These are phyloP conservation scores for Nerophis ophidion DNA, from an alignment of 2,113 vertebrate species.

Conservation along the genomic window DNA sequence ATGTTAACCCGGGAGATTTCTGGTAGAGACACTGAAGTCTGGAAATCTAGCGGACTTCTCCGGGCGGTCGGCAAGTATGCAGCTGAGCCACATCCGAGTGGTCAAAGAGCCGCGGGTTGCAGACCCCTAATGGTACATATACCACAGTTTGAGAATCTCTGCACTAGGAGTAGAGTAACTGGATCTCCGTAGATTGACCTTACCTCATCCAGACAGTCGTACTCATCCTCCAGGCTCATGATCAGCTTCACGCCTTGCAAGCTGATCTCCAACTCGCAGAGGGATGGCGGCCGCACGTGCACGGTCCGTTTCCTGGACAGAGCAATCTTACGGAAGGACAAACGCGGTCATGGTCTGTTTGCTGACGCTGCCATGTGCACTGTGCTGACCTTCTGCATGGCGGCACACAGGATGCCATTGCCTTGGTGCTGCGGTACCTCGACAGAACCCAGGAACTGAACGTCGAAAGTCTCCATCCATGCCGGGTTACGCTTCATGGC, in stretches of 20 bases:
- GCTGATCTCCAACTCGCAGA: constrained; percentile 90
- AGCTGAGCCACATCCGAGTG: no score
- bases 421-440: constrained; percentile 96
- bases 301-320: constrained; percentile 87
- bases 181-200: not conserved
- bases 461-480: constrained; percentile 87
- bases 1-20: no score
- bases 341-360: not conserved
- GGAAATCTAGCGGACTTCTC: no score
- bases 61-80: no score
- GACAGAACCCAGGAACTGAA: constrained; percentile 95
- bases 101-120: no score
- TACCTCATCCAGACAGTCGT: constrained; percentile 75
- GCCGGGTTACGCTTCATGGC: constrained; percentile 85
- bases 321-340: constrained; percentile 74
- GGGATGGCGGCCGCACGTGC: constrained; percentile 87
- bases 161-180: no score
- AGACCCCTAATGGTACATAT: no score
- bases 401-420: constrained; percentile 90
- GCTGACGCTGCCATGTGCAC: not conserved
- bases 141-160: no score
- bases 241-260: constrained; percentile 90
- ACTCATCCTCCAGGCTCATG: constrained; percentile 81
- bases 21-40: no score
- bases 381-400: constrained; percentile 91